Conservation (phyloP, 2,113 vertebrate genomes). For the Muscicapa adusta region DNA sequence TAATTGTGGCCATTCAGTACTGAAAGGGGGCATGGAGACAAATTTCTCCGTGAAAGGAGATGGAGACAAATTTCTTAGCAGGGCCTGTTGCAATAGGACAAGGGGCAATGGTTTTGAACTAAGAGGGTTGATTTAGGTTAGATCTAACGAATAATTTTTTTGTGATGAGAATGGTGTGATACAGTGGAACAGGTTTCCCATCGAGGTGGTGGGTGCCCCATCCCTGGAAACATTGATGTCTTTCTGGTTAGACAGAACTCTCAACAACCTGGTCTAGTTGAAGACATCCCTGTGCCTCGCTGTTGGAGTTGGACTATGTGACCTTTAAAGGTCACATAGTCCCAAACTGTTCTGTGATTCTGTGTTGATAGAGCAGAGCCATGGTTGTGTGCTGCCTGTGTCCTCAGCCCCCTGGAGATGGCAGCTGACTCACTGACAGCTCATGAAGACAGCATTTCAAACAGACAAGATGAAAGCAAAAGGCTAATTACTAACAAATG, state of each 20-base stretch:
- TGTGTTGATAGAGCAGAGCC: background rate
- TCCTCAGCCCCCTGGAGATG: background rate
- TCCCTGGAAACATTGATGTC: background rate
- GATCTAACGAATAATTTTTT: background rate
- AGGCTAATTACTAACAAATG: conserved; percentile 6
- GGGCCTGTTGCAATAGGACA: background rate
- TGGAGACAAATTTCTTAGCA: background rate
- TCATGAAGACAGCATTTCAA: background rate
- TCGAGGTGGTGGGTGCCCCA: too few relatives aligned
- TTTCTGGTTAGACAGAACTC: background rate
- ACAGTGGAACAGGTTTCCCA: background rate
- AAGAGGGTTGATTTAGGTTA: background rate
- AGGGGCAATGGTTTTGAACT: background rate
- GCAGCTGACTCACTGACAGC: background rate
- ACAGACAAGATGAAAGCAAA: background rate
- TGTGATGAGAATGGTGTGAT: background rate
- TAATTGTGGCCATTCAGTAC: background rate
- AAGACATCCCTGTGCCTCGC: background rate
- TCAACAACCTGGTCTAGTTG: background rate
- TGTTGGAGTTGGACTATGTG: background rate
- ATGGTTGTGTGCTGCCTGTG: background rate
- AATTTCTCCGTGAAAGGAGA: background rate
- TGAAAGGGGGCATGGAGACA: background rate
- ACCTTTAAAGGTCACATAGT: background rate
- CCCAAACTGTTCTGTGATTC: background rate